Evolutionary conservation across 1,140 invertebrate genomes (phyloP).

Genomic region (Heliconius nattereri): DNA sequence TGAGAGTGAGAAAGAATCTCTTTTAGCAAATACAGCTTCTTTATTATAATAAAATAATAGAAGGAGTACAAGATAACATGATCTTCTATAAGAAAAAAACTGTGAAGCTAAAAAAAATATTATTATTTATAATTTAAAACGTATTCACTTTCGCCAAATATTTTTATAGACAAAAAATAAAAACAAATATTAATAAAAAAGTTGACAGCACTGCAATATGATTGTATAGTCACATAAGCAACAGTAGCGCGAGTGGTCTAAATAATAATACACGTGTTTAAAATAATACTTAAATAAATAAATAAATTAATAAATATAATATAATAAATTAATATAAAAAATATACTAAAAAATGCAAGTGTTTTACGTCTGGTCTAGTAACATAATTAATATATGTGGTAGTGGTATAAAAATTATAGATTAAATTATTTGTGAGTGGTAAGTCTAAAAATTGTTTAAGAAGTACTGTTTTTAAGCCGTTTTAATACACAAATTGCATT

Average conservation of each 20-base stretch:
- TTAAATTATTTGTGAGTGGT: neutral
- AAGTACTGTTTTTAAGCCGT: too few species aligned
- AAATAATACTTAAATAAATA: slow-evolving; percentile 15
- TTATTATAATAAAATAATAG: too few species aligned
- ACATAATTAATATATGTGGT: neutral
- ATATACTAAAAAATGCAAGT: neutral
- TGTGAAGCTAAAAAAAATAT: too few species aligned
- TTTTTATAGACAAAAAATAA: neutral
- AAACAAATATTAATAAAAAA: slow-evolving; percentile 40
- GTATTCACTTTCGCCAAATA: too few species aligned
- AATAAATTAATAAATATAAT: neutral
- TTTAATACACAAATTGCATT: too few species aligned
- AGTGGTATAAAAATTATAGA: neutral
- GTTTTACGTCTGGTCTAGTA: neutral
- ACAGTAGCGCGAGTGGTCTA: slow-evolving; percentile 51
- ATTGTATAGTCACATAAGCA: slow-evolving; percentile 33
- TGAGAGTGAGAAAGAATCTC: too few species aligned
- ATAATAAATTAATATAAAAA: neutral
- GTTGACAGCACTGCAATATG: slow-evolving; percentile 40
- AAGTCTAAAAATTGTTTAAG: neutral
- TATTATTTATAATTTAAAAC: too few species aligned
- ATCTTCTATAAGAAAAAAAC: too few species aligned
- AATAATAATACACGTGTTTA: slow-evolving; percentile 48
- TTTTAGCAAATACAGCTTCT: too few species aligned
- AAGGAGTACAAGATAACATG: too few species aligned